Conservation (phyloP, 1,140 invertebrate species). For the Meloidogyne floridensis region DNA sequence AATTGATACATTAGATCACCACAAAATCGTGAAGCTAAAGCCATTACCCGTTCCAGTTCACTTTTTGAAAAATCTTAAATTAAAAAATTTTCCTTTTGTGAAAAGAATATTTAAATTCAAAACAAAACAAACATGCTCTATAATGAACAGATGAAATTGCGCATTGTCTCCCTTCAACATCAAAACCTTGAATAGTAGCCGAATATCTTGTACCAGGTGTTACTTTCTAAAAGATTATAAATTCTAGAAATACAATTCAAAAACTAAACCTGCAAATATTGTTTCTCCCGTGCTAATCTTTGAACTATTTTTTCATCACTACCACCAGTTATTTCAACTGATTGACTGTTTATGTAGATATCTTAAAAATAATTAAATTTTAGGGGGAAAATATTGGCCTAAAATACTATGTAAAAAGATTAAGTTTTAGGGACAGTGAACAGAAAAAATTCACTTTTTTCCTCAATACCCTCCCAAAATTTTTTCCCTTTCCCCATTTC, state of each 20-base stretch:
- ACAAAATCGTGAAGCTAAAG: slow-evolving; percentile 12
- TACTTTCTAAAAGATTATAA: slow-evolving; percentile 8
- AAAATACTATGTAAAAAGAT: no score
- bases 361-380: not conserved
- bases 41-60: slow-evolving; percentile 6
- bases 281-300: not conserved
- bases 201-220: slow-evolving; percentile 9
- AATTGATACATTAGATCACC: slow-evolving; percentile 35
- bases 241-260: not conserved
- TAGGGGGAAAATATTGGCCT: no score
- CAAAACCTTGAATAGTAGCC: slow-evolving; percentile 17
- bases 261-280: not conserved
- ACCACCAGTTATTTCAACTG: not conserved
- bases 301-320: not conserved
- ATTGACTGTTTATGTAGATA: not conserved
- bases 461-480: no score
- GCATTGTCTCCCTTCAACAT: not conserved
- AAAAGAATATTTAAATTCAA: not conserved
- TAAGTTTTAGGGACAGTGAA: no score
- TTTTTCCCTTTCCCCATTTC: no score
- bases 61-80: slow-evolving; percentile 17
- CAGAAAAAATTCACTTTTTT: no score
- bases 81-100: not conserved
- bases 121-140: slow-evolving; percentile 13
- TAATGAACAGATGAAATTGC: not conserved